Evolutionary conservation across 2,888 invertebrate genomes (phyloP).

Genomic region (Abrostola triplasia): DNA sequence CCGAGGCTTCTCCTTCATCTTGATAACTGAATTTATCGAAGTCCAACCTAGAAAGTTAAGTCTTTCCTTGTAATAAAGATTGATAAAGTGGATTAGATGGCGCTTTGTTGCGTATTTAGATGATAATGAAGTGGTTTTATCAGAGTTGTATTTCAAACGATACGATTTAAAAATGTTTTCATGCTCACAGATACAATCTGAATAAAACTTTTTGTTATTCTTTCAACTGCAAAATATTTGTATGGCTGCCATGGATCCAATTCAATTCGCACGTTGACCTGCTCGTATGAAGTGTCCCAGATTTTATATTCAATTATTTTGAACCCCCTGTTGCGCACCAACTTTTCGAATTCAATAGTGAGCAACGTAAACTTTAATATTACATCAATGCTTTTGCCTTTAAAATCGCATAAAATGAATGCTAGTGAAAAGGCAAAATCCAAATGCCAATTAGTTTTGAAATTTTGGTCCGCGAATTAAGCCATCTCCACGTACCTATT

Average conservation of each 20-base stretch:
- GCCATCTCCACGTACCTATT: not conserved
- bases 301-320: slow-evolving; percentile 33
- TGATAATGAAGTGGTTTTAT: slow-evolving; percentile 16
- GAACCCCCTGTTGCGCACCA: slow-evolving; percentile 7
- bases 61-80: slow-evolving; percentile 72
- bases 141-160: not conserved
- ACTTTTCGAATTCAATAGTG: slow-evolving; percentile 11
- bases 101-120: slow-evolving; percentile 46
- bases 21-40: slow-evolving; percentile 76
- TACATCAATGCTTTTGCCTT: not conserved
- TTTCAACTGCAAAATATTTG: slow-evolving; percentile 6
- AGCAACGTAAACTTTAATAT: slow-evolving; percentile 15
- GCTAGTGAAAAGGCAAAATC: not conserved
- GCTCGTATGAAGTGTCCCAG: slow-evolving; percentile 6
- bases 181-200: not conserved
- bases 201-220: not conserved
- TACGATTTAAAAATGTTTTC: not conserved
- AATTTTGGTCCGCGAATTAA: no score
- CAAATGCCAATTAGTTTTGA: not conserved
- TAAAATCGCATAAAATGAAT: not conserved
- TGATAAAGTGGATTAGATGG: slow-evolving; percentile 61
- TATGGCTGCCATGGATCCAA: slow-evolving; percentile 10
- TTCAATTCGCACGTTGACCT: slow-evolving; percentile 15
- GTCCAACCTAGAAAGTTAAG: slow-evolving; percentile 66
- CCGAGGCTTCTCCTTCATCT: slow-evolving; percentile 61